Base-by-base conservation (phyloP, 2,113 vertebrate species). In the Pterocles gutturalis region DNA sequence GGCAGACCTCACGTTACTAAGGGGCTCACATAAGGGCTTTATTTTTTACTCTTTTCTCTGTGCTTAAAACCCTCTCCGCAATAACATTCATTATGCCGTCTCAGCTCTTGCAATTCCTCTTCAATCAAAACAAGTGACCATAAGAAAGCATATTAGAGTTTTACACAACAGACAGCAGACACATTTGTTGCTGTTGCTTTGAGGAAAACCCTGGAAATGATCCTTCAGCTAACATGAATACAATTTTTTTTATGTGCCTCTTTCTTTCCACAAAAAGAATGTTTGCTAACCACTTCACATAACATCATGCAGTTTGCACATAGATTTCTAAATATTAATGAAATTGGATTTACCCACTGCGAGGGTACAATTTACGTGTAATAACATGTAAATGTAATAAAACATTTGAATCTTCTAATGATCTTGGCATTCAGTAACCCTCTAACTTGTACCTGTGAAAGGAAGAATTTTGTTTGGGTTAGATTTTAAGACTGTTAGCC, bases 121-220 rank as follows among this genome's bases (percentile, higher is more conserved):
- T 97, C 88, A 85, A 66, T 96, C 84, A 92, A 96, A 97, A 82
- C 61, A 97, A 97, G 65, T 69, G 94, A 89, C 80, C 92, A 48
- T 54, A 72, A 43, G 65, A 94, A 96, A 96, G 20, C 78, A 69
- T 55, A 78, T 94, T 79, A 94, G 67, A 80, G 29, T 53, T 43
- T 46, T 26, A 49, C 49, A 65, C 25, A 53, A 49, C 28, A 49
- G 76, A 57, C 46, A 85, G n/a, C 22, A 67, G 62, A 48, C 38
- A 79, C 11, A 18, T 65, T 86, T 85, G 33, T 69, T 67, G 55
- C 46, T 84, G 5, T 18, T 83, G 70, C 77, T 96, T 93, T 6
- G 3, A 90, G 53, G 29, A 67, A 97, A 95, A 61, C 9, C 19
- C 70, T 72, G 93, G 54, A 92, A 80, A 78, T 75, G 33, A 71